Evolutionary conservation across 2,888 invertebrate genomes (phyloP).

Genomic region (Pyrgus malvae): DNA sequence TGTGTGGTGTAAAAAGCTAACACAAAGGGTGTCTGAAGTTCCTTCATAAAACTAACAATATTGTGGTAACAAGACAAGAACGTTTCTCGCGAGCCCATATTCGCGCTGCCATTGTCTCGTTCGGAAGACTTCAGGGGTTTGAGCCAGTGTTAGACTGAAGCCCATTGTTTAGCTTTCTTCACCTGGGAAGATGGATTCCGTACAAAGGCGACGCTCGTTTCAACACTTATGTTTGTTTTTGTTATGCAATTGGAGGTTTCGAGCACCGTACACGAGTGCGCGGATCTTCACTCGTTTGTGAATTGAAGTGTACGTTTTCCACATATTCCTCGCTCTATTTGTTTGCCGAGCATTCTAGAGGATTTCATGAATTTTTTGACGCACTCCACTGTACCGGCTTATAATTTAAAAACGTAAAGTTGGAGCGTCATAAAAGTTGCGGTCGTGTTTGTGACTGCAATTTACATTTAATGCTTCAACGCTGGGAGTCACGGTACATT

Average conservation of each 20-base stretch:
- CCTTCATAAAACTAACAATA: constrained; percentile 79
- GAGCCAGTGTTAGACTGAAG: constrained; percentile 63
- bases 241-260: constrained; percentile 77
- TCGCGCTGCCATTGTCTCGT: constrained; percentile 72
- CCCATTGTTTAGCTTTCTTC: constrained; percentile 78
- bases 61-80: constrained; percentile 76
- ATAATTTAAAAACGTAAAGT: constrained; percentile 51
- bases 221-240: constrained; percentile 75
- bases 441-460: constrained; percentile 47
- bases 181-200: constrained; percentile 72
- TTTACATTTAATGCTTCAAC: constrained; percentile 60
- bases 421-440: constrained; percentile 48
- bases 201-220: constrained; percentile 74
- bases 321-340: constrained; percentile 25
- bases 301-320: constrained; percentile 49
- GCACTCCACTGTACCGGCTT: constrained; percentile 15
- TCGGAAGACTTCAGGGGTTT: constrained; percentile 72
- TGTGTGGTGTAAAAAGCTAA: constrained; percentile 46
- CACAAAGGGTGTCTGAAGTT: constrained; percentile 67
- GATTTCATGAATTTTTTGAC: constrained; percentile 19
- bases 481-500: constrained; percentile 41
- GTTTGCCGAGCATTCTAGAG: constrained; percentile 10
- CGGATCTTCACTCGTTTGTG: constrained; percentile 66
- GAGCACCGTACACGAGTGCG: constrained; percentile 56
- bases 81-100: constrained; percentile 73